Evolutionary conservation across 1,140 invertebrate species (phyloP), one percentile per base, ranked within the genome.

Genomic region (Tachypleus tridentatus): DNA sequence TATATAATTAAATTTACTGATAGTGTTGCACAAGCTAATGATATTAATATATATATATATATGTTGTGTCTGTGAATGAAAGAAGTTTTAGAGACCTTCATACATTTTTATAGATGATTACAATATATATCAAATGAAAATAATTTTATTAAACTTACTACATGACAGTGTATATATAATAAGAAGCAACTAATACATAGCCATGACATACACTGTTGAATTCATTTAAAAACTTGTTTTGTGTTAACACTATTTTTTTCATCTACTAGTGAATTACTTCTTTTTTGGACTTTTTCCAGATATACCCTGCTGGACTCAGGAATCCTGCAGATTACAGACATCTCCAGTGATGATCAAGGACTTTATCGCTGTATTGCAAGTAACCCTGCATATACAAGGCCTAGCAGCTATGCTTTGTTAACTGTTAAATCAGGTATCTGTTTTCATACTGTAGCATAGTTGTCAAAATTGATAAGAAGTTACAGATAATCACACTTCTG

Each of bases 241-340:
- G 10, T 60, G 50, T 5, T 61, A 8, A 8, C 9, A 10, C 5
- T 9, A 57, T 51, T 54, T 67, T 9, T 29, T 4, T 48, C 52
- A 51, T 69, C 60, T 29, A 29, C 29, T 29, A 29, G 29, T 29
- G 29, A 29, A 29, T 29, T 29, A 29, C 29, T 29, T 29, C 2
- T 29, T 29, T 29, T 29, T 29, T 29, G 0, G n/a, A 29, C 29
- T 53, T 52, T 49, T 69, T 70, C 11, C 70, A 80, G 79, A 73
- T 79, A 80, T 76, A 76, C 75, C 61, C 70, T 77, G 70, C 72
- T 80, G 75, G 72, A 77, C 74, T 80, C 80, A 72, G 83, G 83
- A 73, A 77, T 81, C 72, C 77, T 84, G 62, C 82, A 82, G 70
- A 82, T 85, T 72, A 76, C 71, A 67, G 75, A 76, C 69, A 79